Evolutionary conservation across 1,140 invertebrate species (phyloP).

Genomic region (Drosophila mayri): DNA sequence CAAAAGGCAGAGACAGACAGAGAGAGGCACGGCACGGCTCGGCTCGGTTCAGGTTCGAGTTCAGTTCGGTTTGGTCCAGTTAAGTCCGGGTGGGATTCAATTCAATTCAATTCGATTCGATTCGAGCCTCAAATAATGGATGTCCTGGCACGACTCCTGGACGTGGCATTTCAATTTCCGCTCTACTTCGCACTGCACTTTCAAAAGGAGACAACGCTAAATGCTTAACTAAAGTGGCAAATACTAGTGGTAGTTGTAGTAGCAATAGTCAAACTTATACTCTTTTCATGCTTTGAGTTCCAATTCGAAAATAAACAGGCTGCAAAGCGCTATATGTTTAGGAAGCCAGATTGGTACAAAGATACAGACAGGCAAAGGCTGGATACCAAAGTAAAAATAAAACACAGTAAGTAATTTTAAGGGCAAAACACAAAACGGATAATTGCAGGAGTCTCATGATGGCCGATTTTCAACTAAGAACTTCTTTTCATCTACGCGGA

Average conservation of each 20-base stretch:
- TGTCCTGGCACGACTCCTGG: constrained; percentile 18
- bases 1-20: constrained; percentile 29
- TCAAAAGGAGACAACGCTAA: constrained; percentile 18
- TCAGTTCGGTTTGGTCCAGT: constrained; percentile 6
- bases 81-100: constrained; percentile 21
- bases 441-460: constrained; percentile 28
- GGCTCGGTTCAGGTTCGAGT: constrained; percentile 4
- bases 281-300: constrained; percentile 53
- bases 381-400: constrained; percentile 14
- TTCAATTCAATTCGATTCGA: constrained; percentile 27
- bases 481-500: constrained; percentile 18
- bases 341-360: constrained; percentile 29
- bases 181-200: constrained; percentile 18
- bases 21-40: constrained; percentile 20
- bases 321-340: constrained; percentile 30
- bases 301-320: constrained; percentile 37
- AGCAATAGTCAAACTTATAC: not conserved
- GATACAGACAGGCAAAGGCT: constrained; percentile 2
- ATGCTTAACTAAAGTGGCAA: constrained; percentile 59
- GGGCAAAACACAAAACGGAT: constrained; percentile 13
- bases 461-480: constrained; percentile 37
- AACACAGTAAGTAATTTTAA: constrained; percentile 10
- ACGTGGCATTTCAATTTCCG: constrained; percentile 44
- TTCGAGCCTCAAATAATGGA: constrained; percentile 27
- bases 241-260: constrained; percentile 45